Conservation (phyloP, 2,797 vertebrate genomes). For the Pantherophis vulpinus region DNA sequence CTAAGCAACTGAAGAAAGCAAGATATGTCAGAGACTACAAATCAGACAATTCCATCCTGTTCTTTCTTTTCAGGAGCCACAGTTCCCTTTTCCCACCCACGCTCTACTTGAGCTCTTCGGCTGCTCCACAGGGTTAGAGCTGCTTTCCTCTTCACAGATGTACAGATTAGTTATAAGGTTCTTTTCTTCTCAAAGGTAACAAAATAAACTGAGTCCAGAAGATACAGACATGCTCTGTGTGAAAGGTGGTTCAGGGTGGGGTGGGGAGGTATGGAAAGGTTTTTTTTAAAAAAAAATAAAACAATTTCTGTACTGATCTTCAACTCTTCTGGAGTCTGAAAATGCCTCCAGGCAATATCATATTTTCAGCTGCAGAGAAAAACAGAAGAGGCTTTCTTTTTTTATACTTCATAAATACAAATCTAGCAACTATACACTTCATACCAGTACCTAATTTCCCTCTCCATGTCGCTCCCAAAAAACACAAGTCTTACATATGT, state of each 20-base stretch:
- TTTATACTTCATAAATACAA: conserved; percentile 11
- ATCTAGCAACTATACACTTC: conserved; percentile 4
- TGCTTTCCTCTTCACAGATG: conserved; percentile 54
- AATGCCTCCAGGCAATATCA: not conserved
- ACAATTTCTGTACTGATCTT: conserved; percentile 32
- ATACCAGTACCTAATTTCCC: not conserved
- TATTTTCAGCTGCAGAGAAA: not conserved
- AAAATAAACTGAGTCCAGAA: conserved; percentile 53
- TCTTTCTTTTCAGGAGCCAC: conserved; percentile 60
- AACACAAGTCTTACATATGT: conserved; percentile 5
- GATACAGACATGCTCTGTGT: conserved; percentile 54
- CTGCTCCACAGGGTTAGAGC: conserved; percentile 60
- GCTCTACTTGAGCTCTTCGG: conserved; percentile 60
- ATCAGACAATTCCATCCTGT: conserved; percentile 68
- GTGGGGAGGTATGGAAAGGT: conserved; percentile 56
- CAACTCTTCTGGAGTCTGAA: conserved; percentile 31
- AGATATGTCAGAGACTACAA: conserved; percentile 67
- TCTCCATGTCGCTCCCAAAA: not conserved
- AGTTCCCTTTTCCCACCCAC: conserved; percentile 65
- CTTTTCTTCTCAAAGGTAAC: conserved; percentile 57
- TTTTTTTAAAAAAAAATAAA: conserved; percentile 31
- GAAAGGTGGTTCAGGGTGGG: conserved; percentile 52
- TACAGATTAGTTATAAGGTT: conserved; percentile 42
- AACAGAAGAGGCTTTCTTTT: not conserved
- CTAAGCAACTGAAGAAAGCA: conserved; percentile 68